Percentiles rank a stretch among this genome's conserved stretches.
phyloP scores from a whole-genome alignment of 1,140 invertebrate genomes.

The Drosophila kikkawai region DNA sequence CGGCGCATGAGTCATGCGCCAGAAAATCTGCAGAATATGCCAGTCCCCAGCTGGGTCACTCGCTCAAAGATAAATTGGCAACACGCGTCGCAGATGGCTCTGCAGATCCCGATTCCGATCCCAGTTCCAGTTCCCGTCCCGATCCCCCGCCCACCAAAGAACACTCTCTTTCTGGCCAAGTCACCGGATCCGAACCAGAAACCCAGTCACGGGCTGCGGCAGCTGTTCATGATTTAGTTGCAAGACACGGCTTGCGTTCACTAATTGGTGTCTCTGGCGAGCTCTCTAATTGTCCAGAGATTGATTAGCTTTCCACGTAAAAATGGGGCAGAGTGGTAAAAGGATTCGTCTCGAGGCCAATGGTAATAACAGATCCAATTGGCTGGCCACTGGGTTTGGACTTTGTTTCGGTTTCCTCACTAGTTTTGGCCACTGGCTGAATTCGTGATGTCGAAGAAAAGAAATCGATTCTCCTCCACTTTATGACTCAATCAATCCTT shows the following conservation, averaged over 20 bases:
- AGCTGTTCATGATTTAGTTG: constrained; percentile 39
- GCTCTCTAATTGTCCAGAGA: constrained; percentile 65
- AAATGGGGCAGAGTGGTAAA: constrained; percentile 27
- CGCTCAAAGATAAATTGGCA: constrained; percentile 74
- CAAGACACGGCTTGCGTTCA: constrained; percentile 20
- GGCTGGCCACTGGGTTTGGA: constrained; percentile 73
- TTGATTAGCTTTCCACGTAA: constrained; percentile 63
- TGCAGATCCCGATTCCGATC: constrained; percentile 8
- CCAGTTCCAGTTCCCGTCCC: neutral
- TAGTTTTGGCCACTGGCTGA: constrained; percentile 43
- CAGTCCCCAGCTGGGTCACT: constrained; percentile 62
- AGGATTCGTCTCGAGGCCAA: constrained; percentile 53
- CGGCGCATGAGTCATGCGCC: constrained; percentile 59
- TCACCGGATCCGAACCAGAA: neutral
- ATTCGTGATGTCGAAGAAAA: constrained; percentile 63
- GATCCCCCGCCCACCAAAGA: neutral
- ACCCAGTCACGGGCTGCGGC: constrained; percentile 17
- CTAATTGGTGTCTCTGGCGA: constrained; percentile 60
- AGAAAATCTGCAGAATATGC: constrained; percentile 49
- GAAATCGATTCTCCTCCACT: constrained; percentile 60
- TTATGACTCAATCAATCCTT: constrained; percentile 75
- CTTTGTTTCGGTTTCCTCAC: constrained; percentile 15
- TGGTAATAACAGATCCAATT: constrained; percentile 63
- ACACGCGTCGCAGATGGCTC: constrained; percentile 70
- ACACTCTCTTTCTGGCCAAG: constrained; percentile 16